Percentiles rank a stretch among this genome's conserved stretches.
Conservation (phyloP, 2,888 invertebrate genomes). For the Drosophila sordidula region DNA sequence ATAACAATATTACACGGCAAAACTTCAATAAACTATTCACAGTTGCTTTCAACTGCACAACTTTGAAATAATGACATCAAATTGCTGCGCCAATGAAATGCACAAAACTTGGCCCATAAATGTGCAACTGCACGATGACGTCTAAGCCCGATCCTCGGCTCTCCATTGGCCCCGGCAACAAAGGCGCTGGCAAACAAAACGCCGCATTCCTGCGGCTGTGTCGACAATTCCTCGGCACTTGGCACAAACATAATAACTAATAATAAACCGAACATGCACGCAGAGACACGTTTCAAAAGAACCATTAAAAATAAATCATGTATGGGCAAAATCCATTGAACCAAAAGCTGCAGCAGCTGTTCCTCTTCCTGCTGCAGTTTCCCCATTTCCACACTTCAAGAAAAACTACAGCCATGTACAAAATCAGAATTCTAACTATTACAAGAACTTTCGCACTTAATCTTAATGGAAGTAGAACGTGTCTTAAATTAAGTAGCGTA, state of each 20-base stretch:
- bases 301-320: conserved; percentile 70
- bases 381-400: not conserved
- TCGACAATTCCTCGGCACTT: conserved; percentile 45
- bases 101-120: conserved; percentile 42
- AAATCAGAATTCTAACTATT: too few species aligned
- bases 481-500: too few species aligned
- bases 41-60: conserved; percentile 18
- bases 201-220: conserved; percentile 49
- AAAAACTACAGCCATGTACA: not conserved
- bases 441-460: too few species aligned
- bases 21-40: conserved; percentile 10
- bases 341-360: conserved; percentile 42
- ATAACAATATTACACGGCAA: conserved; percentile 21
- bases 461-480: too few species aligned
- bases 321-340: conserved; percentile 43
- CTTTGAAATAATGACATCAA: conserved; percentile 35
- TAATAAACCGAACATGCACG: conserved; percentile 51
- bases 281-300: conserved; percentile 45
- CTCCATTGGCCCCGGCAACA: not conserved
- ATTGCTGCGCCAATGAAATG: conserved; percentile 31
- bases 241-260: conserved; percentile 60
- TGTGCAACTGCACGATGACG: conserved; percentile 24
- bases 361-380: conserved; percentile 28
- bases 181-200: conserved; percentile 5
- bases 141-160: conserved; percentile 12